Evolutionary conservation across 2,888 invertebrate genomes (phyloP).

Genomic region (Cantharis nigra): DNA sequence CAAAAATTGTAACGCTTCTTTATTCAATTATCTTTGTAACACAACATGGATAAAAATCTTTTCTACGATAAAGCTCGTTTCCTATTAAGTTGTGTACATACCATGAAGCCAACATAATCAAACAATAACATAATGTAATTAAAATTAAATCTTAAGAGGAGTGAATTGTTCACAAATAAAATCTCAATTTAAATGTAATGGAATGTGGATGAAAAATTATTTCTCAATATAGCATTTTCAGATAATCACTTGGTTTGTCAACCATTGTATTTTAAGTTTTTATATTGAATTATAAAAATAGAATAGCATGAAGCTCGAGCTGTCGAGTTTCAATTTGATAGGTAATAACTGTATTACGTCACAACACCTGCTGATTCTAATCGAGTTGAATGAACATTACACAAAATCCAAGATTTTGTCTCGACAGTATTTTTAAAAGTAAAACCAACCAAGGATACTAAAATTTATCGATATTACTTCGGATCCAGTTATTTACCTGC

Average conservation of each 20-base stretch:
- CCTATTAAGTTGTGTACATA: not conserved
- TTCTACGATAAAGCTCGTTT: not conserved
- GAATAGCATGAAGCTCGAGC: not conserved
- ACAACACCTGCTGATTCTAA: constrained; percentile 5
- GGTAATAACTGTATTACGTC: constrained; percentile 1
- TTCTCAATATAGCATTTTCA: not conserved
- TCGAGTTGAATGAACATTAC: not conserved
- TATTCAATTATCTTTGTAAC: not conserved
- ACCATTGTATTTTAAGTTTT: not conserved
- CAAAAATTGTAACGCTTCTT: not conserved
- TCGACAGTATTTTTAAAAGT: not conserved
- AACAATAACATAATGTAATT: not conserved
- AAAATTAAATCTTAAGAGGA: not conserved
- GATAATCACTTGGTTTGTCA: not conserved
- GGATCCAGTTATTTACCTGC: no score
- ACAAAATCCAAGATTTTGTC: not conserved
- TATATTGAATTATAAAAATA: not conserved
- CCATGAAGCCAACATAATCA: not conserved
- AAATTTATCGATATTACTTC: not conserved
- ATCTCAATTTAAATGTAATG: not conserved
- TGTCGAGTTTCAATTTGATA: not conserved
- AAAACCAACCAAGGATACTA: not conserved
- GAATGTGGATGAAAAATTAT: not conserved
- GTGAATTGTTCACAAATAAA: not conserved
- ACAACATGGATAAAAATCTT: not conserved